A percentile compares a stretch with the other conserved stretches of the same genome.
These are phyloP conservation scores for Magallana nippona DNA, from an alignment of 2,888 invertebrate species.

Conservation along the genomic window DNA sequence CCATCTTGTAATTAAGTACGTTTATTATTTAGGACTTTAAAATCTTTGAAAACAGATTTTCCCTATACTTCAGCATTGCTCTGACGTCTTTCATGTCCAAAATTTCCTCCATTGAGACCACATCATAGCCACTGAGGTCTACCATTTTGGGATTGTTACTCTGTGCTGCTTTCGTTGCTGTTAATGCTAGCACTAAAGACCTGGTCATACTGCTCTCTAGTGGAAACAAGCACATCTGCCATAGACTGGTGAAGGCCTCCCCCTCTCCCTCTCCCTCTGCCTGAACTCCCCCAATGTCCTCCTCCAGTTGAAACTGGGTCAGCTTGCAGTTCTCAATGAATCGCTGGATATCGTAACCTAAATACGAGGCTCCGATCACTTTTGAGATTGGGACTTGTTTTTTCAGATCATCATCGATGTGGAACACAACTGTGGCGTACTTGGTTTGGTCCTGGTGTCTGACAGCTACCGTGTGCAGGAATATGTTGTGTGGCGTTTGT, in stretches of 20 bases:
- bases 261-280: conserved; percentile 36
- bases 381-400: conserved; percentile 56
- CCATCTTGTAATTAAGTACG: background rate
- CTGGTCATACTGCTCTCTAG: conserved; percentile 64
- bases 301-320: conserved; percentile 28
- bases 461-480: conserved; percentile 77
- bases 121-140: conserved; percentile 46
- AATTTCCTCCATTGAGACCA: conserved; percentile 68
- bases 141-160: conserved; percentile 44
- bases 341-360: conserved; percentile 38
- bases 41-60: conserved; percentile 55
- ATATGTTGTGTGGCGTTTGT: conserved; percentile 68
- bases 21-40: background rate
- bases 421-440: conserved; percentile 75
- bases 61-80: conserved; percentile 69
- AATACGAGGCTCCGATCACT: background rate
- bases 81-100: conserved; percentile 67
- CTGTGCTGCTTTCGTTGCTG: conserved; percentile 53
- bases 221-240: conserved; percentile 74
- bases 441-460: conserved; percentile 52
- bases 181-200: conserved; percentile 66
- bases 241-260: conserved; percentile 59
- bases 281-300: conserved; percentile 29
- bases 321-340: conserved; percentile 32
- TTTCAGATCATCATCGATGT: conserved; percentile 76